These are phyloP conservation scores for Dynastes tityus DNA, from an alignment of 2,888 invertebrate species.

Conservation along the genomic window DNA sequence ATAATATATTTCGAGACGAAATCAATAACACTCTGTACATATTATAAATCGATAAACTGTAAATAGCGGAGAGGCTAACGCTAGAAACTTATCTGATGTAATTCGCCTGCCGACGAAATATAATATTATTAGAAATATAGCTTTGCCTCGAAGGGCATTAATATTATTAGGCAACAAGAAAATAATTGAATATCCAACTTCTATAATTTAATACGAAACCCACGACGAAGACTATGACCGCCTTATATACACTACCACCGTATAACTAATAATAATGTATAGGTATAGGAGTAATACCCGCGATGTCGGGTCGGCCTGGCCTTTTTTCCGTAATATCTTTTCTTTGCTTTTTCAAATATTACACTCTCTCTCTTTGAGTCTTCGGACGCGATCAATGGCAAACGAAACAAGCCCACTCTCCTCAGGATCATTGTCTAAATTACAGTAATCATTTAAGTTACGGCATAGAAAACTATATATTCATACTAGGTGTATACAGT, in stretches of 20 bases:
- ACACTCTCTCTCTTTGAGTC: neutral
- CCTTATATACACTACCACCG: constrained; percentile 38
- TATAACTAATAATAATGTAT: constrained; percentile 33
- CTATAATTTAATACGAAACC: constrained; percentile 42
- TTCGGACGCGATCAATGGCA: neutral
- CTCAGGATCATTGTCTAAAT: constrained; percentile 23
- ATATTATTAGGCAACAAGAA: constrained; percentile 37
- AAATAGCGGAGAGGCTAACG: constrained; percentile 18
- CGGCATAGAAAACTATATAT: constrained; percentile 14
- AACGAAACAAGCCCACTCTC: neutral
- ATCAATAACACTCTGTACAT: constrained; percentile 39
- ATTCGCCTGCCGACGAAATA: constrained; percentile 17
- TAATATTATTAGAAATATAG: constrained; percentile 33
- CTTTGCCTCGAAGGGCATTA: constrained; percentile 27
- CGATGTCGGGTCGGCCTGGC: neutral
- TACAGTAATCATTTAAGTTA: constrained; percentile 27
- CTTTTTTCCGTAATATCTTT: constrained; percentile 1
- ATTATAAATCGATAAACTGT: constrained; percentile 44
- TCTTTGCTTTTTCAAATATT: constrained; percentile 27
- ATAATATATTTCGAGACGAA: constrained; percentile 33
- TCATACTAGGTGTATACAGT: neutral
- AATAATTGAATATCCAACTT: constrained; percentile 42
- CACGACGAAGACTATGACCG: neutral
- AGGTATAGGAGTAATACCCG: neutral
- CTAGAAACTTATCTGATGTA: constrained; percentile 25